Percentiles rank a stretch among this genome's conserved stretches.
phyloP scores from a whole-genome alignment of 2,797 vertebrate species.

The Echeneis naucrates region DNA sequence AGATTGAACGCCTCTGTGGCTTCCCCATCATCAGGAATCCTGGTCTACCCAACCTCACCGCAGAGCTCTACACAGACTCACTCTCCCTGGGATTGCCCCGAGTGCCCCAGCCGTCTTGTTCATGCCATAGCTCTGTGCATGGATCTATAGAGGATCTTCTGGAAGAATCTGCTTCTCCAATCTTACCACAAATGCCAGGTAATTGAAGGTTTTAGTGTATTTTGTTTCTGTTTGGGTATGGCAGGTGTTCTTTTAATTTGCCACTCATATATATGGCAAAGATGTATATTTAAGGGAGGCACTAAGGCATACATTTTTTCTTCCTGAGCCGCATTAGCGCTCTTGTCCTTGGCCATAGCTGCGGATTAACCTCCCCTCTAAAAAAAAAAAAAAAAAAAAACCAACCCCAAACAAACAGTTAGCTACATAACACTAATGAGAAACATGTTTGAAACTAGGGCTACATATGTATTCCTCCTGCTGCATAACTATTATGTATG shows the following conservation, averaged over 20 bases:
- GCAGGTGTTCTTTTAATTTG: not conserved
- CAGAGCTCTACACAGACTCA: conserved; percentile 94
- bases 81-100: conserved; percentile 89
- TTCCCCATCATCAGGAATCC: conserved; percentile 95
- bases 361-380: no score
- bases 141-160: conserved; percentile 91
- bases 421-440: no score
- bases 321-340: not conserved
- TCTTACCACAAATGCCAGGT: conserved; percentile 89
- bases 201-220: not conserved
- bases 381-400: no score
- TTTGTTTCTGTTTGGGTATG: not conserved
- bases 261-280: not conserved
- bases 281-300: not conserved
- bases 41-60: conserved; percentile 91
- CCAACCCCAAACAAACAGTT: no score
- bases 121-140: conserved; percentile 70
- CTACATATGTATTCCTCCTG: not conserved
- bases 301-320: not conserved
- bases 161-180: conserved; percentile 89
- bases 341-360: no score
- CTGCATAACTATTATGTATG: not conserved
- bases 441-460: not conserved
- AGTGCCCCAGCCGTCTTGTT: conserved; percentile 88
- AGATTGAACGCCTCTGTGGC: conserved; percentile 95